These are phyloP conservation scores for Diadegma fenestrale DNA, from an alignment of 2,888 invertebrate species.

Conservation along the genomic window DNA sequence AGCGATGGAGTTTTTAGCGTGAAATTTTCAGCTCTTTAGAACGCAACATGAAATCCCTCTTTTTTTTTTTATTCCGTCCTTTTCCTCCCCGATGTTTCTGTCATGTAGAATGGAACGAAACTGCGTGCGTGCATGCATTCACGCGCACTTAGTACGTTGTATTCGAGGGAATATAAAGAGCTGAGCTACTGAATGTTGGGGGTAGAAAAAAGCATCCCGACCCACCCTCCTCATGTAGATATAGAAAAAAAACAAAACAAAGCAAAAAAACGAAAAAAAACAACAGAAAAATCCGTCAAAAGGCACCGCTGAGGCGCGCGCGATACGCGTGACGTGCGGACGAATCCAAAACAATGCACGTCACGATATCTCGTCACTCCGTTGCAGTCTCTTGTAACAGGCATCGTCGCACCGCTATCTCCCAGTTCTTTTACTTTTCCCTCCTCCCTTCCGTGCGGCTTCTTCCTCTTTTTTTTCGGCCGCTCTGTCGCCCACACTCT, in stretches of 20 bases:
- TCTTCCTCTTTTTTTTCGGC: neutral
- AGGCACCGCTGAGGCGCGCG: constrained; percentile 55
- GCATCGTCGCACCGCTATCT: neutral
- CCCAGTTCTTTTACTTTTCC: constrained; percentile 10
- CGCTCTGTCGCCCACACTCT: neutral
- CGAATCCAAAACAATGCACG: constrained; percentile 64
- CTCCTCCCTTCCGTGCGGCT: neutral
- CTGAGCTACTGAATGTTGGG: constrained; percentile 36
- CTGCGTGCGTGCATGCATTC: constrained; percentile 36
- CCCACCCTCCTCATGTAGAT: neutral
- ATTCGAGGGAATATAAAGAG: constrained; percentile 37
- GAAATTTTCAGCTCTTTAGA: constrained; percentile 28
- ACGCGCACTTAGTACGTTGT: constrained; percentile 41
- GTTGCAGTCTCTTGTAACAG: constrained; percentile 31
- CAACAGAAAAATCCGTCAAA: constrained; percentile 51
- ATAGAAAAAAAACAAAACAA: constrained; percentile 13
- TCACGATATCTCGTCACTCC: constrained; percentile 62
- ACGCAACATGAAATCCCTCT: neutral
- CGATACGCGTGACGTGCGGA: constrained; percentile 45
- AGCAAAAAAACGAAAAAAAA: neutral
- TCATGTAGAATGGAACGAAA: constrained; percentile 20
- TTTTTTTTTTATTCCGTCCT: constrained; percentile 7
- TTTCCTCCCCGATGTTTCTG: constrained; percentile 21
- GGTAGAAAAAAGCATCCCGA: neutral
- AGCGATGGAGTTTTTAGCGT: constrained; percentile 11